These are phyloP conservation scores for Artibeus lituratus DNA, from an alignment of 2,797 vertebrate species.

Conservation along the genomic window DNA sequence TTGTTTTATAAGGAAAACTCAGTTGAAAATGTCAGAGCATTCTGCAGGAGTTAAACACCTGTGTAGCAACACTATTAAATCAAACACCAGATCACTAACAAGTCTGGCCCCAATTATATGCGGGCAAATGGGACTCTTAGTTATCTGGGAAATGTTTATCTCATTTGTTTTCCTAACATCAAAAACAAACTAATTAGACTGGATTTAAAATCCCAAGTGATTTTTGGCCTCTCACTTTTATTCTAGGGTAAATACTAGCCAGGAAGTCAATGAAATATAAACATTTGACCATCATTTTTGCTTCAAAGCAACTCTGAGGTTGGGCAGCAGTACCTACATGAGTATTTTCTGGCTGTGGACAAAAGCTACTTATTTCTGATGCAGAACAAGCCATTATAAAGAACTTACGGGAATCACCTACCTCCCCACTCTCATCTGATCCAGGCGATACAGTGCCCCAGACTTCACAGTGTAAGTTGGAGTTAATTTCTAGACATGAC, in stretches of 20 bases:
- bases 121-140: not conserved
- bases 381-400: not conserved
- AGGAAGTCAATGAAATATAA: not conserved
- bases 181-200: not conserved
- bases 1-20: slow-evolving; percentile 22
- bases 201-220: not conserved
- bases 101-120: not conserved
- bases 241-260: not conserved
- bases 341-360: not conserved
- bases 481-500: not conserved
- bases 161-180: not conserved
- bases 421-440: not conserved
- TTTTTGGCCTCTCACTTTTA: not conserved
- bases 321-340: not conserved
- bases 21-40: not conserved
- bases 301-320: not conserved
- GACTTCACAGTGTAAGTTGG: not conserved
- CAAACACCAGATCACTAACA: slow-evolving; percentile 4
- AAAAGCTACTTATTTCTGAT: not conserved
- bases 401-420: not conserved
- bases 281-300: not conserved
- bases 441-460: not conserved
- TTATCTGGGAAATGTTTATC: not conserved
- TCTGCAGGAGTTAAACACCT: not conserved
- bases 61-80: not conserved